phyloP scores from a whole-genome alignment of 2,888 invertebrate species.

The Drosophila cognata region DNA sequence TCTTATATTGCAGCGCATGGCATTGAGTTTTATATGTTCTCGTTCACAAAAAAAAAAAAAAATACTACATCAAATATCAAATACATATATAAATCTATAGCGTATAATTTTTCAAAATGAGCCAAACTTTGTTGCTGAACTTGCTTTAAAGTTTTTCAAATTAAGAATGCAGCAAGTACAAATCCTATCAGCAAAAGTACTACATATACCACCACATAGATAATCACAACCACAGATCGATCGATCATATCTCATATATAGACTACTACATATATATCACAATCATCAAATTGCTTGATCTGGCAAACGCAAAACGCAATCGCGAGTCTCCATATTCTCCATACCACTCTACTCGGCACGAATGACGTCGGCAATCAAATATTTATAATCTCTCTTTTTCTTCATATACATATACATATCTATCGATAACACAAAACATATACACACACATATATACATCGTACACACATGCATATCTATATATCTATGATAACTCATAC shows the following conservation, averaged over 20 bases:
- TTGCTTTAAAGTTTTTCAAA: conserved; percentile 45
- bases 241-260: conserved; percentile 36
- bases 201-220: conserved; percentile 31
- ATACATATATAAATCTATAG: conserved; percentile 24
- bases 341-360: conserved; percentile 74
- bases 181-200: conserved; percentile 53
- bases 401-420: conserved; percentile 38
- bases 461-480: conserved; percentile 26
- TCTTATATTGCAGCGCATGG: conserved; percentile 80
- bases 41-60: conserved; percentile 54
- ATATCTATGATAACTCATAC: conserved; percentile 26
- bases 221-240: conserved; percentile 38
- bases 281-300: conserved; percentile 58
- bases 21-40: conserved; percentile 76
- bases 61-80: conserved; percentile 28
- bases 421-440: conserved; percentile 41
- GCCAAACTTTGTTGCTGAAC: conserved; percentile 53
- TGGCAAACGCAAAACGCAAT: conserved; percentile 61
- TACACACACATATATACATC: conserved; percentile 25
- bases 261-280: conserved; percentile 23
- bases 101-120: conserved; percentile 53
- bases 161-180: conserved; percentile 46
- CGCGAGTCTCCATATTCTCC: conserved; percentile 78
- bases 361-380: conserved; percentile 83
- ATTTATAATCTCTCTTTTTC: conserved; percentile 45